Percentiles rank a stretch among this genome's conserved stretches.
These are phyloP conservation scores for Manis javanica DNA, from an alignment of 2,797 vertebrate genomes.

Conservation along the genomic window DNA sequence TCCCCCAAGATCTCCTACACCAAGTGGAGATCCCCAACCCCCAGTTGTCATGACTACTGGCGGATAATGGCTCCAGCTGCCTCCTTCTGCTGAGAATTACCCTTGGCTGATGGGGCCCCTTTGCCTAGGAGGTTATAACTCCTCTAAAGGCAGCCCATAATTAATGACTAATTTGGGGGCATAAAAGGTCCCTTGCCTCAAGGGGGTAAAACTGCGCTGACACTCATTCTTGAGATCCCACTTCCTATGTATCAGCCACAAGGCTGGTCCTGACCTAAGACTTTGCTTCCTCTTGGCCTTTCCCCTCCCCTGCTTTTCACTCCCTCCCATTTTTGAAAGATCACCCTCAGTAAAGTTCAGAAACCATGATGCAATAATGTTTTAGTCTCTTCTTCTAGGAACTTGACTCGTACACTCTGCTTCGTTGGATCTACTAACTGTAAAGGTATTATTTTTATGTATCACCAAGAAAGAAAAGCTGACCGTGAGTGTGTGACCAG, in stretches of 20 bases:
- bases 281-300: neutral
- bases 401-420: neutral
- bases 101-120: neutral
- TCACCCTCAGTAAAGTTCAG: neutral
- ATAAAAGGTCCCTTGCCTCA: neutral
- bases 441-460: neutral
- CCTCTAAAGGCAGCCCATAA: neutral
- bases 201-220: neutral
- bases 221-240: neutral
- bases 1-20: neutral
- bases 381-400: neutral
- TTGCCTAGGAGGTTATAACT: neutral
- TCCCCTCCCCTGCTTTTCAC: neutral
- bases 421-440: neutral
- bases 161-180: neutral
- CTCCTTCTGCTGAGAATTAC: neutral
- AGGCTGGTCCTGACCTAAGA: neutral
- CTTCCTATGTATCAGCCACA: neutral
- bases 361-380: neutral
- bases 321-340: neutral
- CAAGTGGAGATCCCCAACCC: neutral
- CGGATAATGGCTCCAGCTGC: neutral
- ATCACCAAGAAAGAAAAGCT: neutral
- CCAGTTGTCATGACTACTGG: neutral
- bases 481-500: neutral